phyloP scores from a whole-genome alignment of 2,888 invertebrate species.

The Hirtodrosophila histrioides region DNA sequence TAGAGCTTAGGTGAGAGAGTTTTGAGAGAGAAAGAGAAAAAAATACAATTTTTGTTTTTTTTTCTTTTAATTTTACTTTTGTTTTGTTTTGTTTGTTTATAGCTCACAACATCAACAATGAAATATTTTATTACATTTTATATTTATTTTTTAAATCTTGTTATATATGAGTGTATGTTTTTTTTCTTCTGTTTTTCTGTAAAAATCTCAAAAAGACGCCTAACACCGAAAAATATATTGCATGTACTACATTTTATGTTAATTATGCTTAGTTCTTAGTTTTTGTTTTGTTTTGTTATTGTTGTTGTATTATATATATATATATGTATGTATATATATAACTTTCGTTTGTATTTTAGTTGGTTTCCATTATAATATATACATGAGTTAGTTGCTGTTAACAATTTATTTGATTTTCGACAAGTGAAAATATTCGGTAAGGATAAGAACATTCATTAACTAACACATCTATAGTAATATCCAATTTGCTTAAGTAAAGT shows the following conservation, averaged over 20 bases:
- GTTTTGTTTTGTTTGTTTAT: conserved; percentile 27
- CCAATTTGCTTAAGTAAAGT: conserved; percentile 6
- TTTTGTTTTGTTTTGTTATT: conserved; percentile 17
- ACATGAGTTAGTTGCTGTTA: conserved; percentile 82
- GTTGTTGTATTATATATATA: conserved; percentile 17
- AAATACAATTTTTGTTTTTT: conserved; percentile 55
- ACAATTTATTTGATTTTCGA: conserved; percentile 63
- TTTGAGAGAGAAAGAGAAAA: conserved; percentile 66
- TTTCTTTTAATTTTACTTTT: conserved; percentile 24
- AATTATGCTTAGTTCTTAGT: conserved; percentile 53
- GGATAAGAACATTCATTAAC: conserved; percentile 20
- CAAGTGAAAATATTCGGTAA: conserved; percentile 31
- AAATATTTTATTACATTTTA: conserved; percentile 73
- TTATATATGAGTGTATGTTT: conserved; percentile 38
- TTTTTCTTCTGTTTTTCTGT: conserved; percentile 61
- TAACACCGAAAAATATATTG: conserved; percentile 85
- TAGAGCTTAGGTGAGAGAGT: conserved; percentile 65
- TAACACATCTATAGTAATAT: conserved; percentile 8
- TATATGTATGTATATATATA: too few species aligned
- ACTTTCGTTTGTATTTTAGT: conserved; percentile 39
- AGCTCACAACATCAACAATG: conserved; percentile 84
- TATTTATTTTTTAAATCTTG: conserved; percentile 42
- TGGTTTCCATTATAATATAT: conserved; percentile 55
- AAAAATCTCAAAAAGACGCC: conserved; percentile 84
- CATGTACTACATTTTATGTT: conserved; percentile 73